Percentiles rank a stretch among this genome's conserved stretches.
phyloP scores from a whole-genome alignment of 2,113 vertebrate genomes.

The Lycaon pictus region DNA sequence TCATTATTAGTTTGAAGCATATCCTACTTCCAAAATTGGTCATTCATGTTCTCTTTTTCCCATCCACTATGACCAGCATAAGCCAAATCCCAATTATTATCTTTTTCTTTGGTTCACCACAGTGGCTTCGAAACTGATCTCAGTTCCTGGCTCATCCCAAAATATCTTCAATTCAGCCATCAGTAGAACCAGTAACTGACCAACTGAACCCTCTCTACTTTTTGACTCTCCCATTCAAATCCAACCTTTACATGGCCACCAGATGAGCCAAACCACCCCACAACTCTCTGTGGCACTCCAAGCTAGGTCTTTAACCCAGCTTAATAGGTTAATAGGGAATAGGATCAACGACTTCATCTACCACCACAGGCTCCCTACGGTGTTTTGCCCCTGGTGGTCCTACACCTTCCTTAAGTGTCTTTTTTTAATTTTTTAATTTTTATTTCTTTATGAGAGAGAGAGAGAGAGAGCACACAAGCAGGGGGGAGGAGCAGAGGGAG shows the following conservation, averaged over 20 bases:
- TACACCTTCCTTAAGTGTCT: too few relatives aligned
- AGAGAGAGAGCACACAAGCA: too few relatives aligned
- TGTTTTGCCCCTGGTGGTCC: neutral
- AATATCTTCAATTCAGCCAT: neutral
- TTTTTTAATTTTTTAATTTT: too few relatives aligned
- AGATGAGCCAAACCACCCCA: fast-evolving
- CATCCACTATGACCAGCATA: neutral
- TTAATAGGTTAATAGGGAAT: too few relatives aligned
- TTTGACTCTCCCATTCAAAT: neutral
- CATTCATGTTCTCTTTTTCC: neutral
- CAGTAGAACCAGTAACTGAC: neutral
- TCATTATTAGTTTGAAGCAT: neutral
- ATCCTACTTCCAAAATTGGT: neutral
- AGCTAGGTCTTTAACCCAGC: neutral
- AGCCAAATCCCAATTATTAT: neutral
- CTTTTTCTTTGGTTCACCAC: neutral
- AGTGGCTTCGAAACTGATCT: neutral
- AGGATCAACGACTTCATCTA: fast-evolving
- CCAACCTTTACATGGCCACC: fast-evolving
- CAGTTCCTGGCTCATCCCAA: neutral
- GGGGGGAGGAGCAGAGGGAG: too few relatives aligned
- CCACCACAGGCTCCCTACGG: too few relatives aligned
- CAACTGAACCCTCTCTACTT: neutral
- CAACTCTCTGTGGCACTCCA: neutral
- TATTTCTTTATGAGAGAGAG: too few relatives aligned